phyloP scores from a whole-genome alignment of 2,113 vertebrate species.

The Todiramphus chloris region DNA sequence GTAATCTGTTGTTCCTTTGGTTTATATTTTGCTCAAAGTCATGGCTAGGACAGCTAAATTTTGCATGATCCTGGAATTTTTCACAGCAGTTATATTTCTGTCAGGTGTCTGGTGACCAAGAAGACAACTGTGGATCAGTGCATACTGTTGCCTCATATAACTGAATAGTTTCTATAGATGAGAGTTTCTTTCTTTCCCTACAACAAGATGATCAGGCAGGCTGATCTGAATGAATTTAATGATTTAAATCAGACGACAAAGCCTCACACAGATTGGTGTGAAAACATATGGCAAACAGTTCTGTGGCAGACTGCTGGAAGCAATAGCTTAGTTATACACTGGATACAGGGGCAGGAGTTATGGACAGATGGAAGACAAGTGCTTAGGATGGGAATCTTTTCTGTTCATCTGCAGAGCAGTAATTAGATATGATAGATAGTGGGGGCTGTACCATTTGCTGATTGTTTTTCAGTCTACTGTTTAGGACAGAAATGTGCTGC shows the following conservation, averaged over 20 bases:
- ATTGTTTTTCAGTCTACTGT: neutral
- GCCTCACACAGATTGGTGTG: neutral
- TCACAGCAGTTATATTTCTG: neutral
- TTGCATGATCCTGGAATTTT: neutral
- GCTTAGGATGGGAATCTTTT: neutral
- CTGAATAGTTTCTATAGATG: neutral
- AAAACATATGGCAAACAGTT: neutral
- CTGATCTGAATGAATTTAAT: neutral
- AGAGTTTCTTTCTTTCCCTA: neutral
- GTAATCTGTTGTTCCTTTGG: neutral
- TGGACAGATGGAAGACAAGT: neutral
- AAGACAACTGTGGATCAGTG: rapidly evolving
- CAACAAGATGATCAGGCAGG: neutral
- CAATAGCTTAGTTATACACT: neutral
- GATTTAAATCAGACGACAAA: neutral
- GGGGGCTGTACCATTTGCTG: neutral
- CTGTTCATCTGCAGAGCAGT: neutral
- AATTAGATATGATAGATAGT: neutral
- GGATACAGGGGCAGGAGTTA: neutral
- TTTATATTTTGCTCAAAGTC: neutral
- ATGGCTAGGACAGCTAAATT: neutral
- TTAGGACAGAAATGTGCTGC: neutral
- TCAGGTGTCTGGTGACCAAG: neutral
- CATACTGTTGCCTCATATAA: rapidly evolving
- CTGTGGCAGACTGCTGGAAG: neutral